Evolutionary conservation across 2,888 invertebrate species (phyloP).

Genomic region (Eilema sororculum): DNA sequence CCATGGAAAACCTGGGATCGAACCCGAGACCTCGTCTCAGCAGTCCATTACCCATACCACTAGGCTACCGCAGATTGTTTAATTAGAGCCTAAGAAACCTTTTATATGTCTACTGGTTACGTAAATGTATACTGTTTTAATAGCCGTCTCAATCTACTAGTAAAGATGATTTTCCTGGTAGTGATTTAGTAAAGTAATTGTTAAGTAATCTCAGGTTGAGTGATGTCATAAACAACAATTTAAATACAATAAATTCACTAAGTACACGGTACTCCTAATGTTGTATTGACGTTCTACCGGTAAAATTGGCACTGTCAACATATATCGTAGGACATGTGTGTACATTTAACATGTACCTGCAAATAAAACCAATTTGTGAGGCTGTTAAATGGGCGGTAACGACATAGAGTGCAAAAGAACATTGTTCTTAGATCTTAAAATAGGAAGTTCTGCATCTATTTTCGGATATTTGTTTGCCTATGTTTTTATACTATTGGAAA

Average conservation of each 20-base stretch:
- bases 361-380: slow-evolving; percentile 40
- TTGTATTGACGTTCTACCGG: background rate
- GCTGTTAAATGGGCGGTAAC: slow-evolving; percentile 52
- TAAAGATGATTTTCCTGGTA: background rate
- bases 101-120: too few species aligned
- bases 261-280: background rate
- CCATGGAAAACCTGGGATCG: too few species aligned
- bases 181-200: background rate
- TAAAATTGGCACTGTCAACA: slow-evolving; percentile 42
- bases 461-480: background rate
- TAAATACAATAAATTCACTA: background rate
- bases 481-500: background rate
- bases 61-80: too few species aligned
- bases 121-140: too few species aligned
- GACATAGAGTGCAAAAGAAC: slow-evolving; percentile 17
- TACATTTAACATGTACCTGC: slow-evolving; percentile 51
- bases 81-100: too few species aligned
- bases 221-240: background rate
- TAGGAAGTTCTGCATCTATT: background rate
- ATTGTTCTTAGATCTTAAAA: background rate
- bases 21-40: too few species aligned
- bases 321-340: slow-evolving; percentile 48
- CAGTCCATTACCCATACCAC: too few species aligned
- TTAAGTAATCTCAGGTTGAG: background rate
- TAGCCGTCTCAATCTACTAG: too few species aligned